These are phyloP conservation scores for Lota lota DNA, from an alignment of 2,113 vertebrate species.

Conservation along the genomic window DNA sequence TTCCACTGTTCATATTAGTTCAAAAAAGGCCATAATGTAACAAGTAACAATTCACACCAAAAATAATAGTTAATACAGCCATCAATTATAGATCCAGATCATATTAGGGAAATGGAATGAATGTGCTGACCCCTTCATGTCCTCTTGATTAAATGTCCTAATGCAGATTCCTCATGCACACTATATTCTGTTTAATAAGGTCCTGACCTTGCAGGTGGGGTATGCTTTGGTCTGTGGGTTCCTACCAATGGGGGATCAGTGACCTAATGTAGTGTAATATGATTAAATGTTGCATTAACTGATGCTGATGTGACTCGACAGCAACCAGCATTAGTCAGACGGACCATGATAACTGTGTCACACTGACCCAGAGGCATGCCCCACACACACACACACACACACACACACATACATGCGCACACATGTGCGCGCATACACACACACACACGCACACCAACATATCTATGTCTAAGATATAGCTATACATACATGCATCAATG, in stretches of 20 bases:
- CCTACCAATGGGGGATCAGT: constrained; percentile 48
- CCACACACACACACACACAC: background rate
- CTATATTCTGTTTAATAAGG: constrained; percentile 13
- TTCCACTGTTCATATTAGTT: too few species aligned
- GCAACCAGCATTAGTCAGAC: constrained; percentile 53
- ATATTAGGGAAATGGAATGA: too few species aligned
- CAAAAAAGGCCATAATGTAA: too few species aligned
- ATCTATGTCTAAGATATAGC: background rate
- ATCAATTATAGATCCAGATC: too few species aligned
- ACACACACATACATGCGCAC: too few species aligned
- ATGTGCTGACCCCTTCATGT: background rate
- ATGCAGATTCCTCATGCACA: constrained; percentile 20
- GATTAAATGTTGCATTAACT: constrained; percentile 39
- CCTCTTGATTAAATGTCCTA: constrained; percentile 27
- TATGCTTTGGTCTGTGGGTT: constrained; percentile 31
- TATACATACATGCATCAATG: too few species aligned
- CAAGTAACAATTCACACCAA: too few species aligned
- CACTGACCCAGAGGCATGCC: constrained; percentile 35
- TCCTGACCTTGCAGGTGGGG: constrained; percentile 8
- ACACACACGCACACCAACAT: background rate
- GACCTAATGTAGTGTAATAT: constrained; percentile 36
- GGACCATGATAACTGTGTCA: constrained; percentile 45
- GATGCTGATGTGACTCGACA: constrained; percentile 56
- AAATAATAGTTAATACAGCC: too few species aligned
- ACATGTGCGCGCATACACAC: background rate